Base-by-base conservation (phyloP, 2,888 invertebrate species). In the Carpatolechia fugitivella region DNA sequence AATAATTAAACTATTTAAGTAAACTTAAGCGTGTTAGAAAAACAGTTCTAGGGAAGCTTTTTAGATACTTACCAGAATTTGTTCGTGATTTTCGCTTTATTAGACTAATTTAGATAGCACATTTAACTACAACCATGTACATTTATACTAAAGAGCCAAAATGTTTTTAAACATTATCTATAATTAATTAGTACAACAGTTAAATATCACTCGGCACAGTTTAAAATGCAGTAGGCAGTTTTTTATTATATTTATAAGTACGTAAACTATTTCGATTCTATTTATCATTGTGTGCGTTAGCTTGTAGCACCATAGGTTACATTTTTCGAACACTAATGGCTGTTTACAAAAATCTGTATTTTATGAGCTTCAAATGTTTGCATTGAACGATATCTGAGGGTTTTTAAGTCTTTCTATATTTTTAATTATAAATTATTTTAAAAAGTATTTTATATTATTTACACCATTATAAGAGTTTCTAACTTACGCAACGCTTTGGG, bases 151-250 rank as follows among this genome's bases (percentile, higher is more conserved):
- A 24, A 24, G 24, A 24, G 24, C 11, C 10, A 8, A 11, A 41
- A 20, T 29, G 6, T 3, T 24, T n/a, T 38, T 50, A 36, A 55
- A 55, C 44, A 52, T n/a, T 20, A 11, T 7, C 11, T 29, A 44
- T 20, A n/a, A 13, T 44, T 44, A 44, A 13, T 24, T 14, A n/a
- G n/a, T n/a, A 44, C 44, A 24, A 44, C 24, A 44, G 29, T 29
- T 13, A 24, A n/a, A 44, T 41, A 41, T 41, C 40, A 41, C 40
- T 41, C 40, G 18, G 2, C 11, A 18, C 7, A 13, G 18, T 14
- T 16, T 48, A 30, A 60, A 60, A 65, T 63, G 59, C 56, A 54
- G 53, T 52, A 41, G 55, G 63, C 62, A 58, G 56, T 56, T 11
- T 10, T 41, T 41, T 8, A 24, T 41, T 41, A n/a, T n/a, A n/a